Evolutionary conservation across 2,888 invertebrate species (phyloP).

Genomic region (Lepidocyrtinus sp.): DNA sequence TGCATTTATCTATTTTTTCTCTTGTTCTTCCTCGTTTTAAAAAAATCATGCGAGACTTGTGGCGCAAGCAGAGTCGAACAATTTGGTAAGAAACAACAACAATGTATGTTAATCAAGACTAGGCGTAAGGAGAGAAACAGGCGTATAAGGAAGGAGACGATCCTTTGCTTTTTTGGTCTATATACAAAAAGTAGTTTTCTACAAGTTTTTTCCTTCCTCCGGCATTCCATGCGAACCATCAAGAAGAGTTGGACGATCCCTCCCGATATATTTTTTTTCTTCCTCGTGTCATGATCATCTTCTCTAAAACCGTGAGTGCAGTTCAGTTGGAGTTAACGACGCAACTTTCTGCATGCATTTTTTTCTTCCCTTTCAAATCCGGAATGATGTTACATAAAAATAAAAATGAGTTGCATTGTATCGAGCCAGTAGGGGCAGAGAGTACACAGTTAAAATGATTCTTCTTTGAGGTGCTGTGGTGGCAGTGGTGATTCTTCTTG

Average conservation of each 20-base stretch:
- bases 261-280: conserved; percentile 53
- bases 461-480: no score
- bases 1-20: no score
- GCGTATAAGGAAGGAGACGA: conserved; percentile 56
- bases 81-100: conserved; percentile 51
- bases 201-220: conserved; percentile 51
- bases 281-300: conserved; percentile 56
- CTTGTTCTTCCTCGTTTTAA: conserved; percentile 19
- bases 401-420: conserved; percentile 13
- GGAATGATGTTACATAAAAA: conserved; percentile 4
- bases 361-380: neutral
- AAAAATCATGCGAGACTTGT: neutral
- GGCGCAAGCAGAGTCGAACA: no score
- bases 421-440: neutral
- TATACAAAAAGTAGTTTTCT: conserved; percentile 53
- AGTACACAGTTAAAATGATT: conserved; percentile 1
- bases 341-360: conserved; percentile 10
- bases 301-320: neutral
- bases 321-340: neutral
- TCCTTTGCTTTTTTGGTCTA: no score
- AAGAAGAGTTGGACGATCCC: conserved; percentile 60
- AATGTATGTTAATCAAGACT: conserved; percentile 48
- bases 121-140: conserved; percentile 58
- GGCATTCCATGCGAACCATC: conserved; percentile 61
- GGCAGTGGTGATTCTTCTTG: no score